Evolutionary conservation across 1,140 invertebrate species (phyloP).

Genomic region (Drosophila lacertosa): DNA sequence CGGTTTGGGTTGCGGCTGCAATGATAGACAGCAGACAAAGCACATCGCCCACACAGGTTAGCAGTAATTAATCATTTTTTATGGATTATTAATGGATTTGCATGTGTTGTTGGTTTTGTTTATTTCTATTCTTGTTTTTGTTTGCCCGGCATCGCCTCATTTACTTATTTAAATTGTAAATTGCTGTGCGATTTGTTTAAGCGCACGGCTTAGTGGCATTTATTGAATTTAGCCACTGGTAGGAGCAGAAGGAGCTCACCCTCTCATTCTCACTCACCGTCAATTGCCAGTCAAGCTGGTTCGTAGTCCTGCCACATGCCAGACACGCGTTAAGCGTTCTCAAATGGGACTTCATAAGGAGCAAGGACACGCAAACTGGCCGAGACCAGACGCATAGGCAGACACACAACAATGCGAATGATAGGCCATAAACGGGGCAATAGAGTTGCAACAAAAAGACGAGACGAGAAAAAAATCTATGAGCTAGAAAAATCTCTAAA

Average conservation of each 20-base stretch:
- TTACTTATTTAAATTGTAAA: slow-evolving; percentile 57
- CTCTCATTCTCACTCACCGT: not conserved
- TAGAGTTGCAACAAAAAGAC: slow-evolving; percentile 42
- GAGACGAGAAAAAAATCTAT: not conserved
- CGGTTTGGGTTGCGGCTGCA: slow-evolving; percentile 33
- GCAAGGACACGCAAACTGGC: slow-evolving; percentile 8
- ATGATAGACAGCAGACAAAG: slow-evolving; percentile 64
- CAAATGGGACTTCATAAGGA: slow-evolving; percentile 42
- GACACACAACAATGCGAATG: slow-evolving; percentile 18
- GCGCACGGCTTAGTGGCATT: slow-evolving; percentile 36
- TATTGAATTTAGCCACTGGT: slow-evolving; percentile 14
- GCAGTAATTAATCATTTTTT: slow-evolving; percentile 79
- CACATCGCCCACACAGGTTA: slow-evolving; percentile 39
- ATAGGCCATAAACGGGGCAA: slow-evolving; percentile 36
- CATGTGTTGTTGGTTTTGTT: slow-evolving; percentile 2
- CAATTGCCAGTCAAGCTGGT: slow-evolving; percentile 2
- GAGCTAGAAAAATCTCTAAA: not conserved
- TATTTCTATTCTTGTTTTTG: slow-evolving; percentile 7
- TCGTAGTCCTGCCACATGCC: slow-evolving; percentile 19
- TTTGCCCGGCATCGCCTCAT: slow-evolving; percentile 14
- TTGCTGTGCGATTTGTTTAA: slow-evolving; percentile 47
- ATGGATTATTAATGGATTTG: slow-evolving; percentile 80
- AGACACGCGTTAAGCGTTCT: slow-evolving; percentile 31
- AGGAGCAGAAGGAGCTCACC: no score
- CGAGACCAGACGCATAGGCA: slow-evolving; percentile 9